Percentiles rank a stretch among this genome's conserved stretches.
Conservation (phyloP, 1,140 invertebrate genomes). For the Calliopsis andreniformis region DNA sequence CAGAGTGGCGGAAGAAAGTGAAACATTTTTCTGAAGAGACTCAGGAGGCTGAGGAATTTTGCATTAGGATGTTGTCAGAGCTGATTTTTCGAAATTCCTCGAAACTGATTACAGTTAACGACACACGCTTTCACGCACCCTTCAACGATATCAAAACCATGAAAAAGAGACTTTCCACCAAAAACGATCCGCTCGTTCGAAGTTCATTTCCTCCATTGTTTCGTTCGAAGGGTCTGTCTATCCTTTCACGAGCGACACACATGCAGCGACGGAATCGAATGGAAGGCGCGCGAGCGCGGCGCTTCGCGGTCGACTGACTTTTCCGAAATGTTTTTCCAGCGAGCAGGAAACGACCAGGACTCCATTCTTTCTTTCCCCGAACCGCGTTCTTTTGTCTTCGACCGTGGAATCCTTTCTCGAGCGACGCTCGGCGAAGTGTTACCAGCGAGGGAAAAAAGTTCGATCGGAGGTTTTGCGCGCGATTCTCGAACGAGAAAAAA, state of each 20-base stretch:
- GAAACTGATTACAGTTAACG: no score
- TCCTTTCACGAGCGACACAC: constrained; percentile 26
- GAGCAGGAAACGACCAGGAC: constrained; percentile 26
- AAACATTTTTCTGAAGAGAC: no score
- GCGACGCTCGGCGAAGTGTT: not conserved
- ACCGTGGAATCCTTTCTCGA: constrained; percentile 50
- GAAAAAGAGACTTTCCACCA: constrained; percentile 41
- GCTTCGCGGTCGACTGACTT: constrained; percentile 53
- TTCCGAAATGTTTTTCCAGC: constrained; percentile 62
- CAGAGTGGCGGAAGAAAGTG: no score
- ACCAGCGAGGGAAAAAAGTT: not conserved
- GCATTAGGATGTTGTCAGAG: no score
- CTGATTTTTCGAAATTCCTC: no score
- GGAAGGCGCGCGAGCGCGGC: no score
- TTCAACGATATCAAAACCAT: constrained; percentile 20
- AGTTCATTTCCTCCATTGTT: constrained; percentile 41
- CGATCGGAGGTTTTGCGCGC: constrained; percentile 2
- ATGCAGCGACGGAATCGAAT: constrained; percentile 1
- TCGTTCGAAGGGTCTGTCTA: constrained; percentile 41
- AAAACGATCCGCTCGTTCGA: constrained; percentile 29
- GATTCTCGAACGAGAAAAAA: not conserved
- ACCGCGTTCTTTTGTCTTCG: constrained; percentile 35
- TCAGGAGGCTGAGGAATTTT: no score
- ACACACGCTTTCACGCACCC: not conserved
- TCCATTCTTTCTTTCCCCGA: constrained; percentile 34